These are phyloP conservation scores for Megalopta genalis DNA, from an alignment of 1,140 invertebrate species.

Conservation along the genomic window DNA sequence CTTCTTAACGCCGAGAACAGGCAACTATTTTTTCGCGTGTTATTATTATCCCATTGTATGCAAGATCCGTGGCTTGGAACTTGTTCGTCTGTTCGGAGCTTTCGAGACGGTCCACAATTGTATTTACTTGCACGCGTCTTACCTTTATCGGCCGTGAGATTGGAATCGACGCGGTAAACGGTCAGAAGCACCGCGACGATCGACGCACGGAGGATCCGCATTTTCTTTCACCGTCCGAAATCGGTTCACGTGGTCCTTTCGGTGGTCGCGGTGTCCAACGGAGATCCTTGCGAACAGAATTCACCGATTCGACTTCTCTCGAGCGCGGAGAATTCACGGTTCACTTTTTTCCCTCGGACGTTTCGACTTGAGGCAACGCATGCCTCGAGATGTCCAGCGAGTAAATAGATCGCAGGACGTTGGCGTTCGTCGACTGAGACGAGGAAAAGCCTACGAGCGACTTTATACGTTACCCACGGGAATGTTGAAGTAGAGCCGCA, in stretches of 20 bases:
- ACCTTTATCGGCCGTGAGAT: conserved; percentile 71
- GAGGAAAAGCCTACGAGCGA: conserved; percentile 69
- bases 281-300: not conserved
- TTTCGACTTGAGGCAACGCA: not conserved
- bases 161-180: conserved; percentile 57
- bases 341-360: not conserved
- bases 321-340: not conserved
- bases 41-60: too few species aligned
- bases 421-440: conserved; percentile 70
- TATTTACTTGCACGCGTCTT: not conserved
- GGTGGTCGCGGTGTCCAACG: too few species aligned
- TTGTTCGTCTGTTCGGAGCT: too few species aligned
- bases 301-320: not conserved
- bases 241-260: not conserved
- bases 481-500: not conserved
- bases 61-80: too few species aligned
- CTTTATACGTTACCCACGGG: conserved; percentile 79
- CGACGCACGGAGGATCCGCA: conserved; percentile 63
- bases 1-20: too few species aligned
- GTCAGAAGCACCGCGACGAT: conserved; percentile 65
- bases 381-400: not conserved
- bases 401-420: conserved; percentile 57
- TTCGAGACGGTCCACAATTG: too few species aligned
- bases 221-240: conserved; percentile 35
- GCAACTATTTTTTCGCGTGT: too few species aligned